Evolutionary conservation across 2,113 vertebrate species (phyloP).

Genomic region (Crotalus tigris): DNA sequence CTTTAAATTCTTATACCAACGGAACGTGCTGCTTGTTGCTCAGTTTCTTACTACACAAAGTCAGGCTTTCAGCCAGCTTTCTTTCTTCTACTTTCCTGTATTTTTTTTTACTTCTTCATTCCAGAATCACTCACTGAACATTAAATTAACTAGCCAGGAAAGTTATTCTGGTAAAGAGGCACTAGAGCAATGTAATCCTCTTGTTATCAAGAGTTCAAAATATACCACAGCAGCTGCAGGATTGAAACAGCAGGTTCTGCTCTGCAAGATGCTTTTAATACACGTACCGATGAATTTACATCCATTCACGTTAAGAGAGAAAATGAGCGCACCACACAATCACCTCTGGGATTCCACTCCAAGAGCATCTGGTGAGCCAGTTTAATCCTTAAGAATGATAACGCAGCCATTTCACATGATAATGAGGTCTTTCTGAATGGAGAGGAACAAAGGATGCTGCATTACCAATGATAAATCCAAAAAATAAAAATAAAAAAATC

Average conservation of each 20-base stretch:
- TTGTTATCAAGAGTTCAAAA: neutral
- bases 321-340: neutral
- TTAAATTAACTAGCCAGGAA: neutral
- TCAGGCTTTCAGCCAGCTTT: no score
- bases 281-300: neutral
- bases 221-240: neutral
- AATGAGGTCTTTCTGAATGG: neutral
- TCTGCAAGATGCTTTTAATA: neutral
- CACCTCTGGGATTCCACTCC: neutral
- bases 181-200: neutral
- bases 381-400: neutral
- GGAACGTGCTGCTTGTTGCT: neutral
- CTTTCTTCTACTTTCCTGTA: neutral
- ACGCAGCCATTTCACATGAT: neutral
- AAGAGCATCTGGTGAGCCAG: neutral
- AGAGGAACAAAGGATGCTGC: neutral
- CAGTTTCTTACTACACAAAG: neutral
- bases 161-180: neutral
- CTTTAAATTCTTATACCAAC: neutral
- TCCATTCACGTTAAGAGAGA: neutral
- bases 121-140: neutral
- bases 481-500: no score
- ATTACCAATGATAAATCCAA: neutral
- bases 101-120: neutral
- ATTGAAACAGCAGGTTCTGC: neutral